These are phyloP conservation scores for Eptesicus fuscus DNA, from an alignment of 2,113 vertebrate species.

Conservation along the genomic window DNA sequence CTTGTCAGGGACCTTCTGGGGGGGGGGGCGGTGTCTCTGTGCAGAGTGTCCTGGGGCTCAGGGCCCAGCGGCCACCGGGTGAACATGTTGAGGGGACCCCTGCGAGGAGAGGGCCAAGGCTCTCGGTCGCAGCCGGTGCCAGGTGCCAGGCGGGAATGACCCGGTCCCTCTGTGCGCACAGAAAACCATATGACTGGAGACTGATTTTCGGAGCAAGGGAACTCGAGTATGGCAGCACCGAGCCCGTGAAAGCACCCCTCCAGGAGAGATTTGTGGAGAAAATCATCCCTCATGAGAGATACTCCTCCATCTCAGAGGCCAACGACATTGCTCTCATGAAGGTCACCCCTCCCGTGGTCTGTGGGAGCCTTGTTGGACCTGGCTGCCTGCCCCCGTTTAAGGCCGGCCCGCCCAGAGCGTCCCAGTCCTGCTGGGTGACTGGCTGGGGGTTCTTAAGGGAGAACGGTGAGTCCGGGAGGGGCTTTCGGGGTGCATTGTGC, in stretches of 20 bases:
- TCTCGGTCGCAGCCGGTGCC: too few relatives aligned
- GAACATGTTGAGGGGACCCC: background rate
- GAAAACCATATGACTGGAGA: slow-evolving; percentile 71
- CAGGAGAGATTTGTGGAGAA: slow-evolving; percentile 70
- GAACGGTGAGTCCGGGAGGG: slow-evolving; percentile 30
- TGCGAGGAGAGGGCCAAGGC: background rate
- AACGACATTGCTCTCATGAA: slow-evolving; percentile 77
- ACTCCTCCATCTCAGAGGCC: slow-evolving; percentile 32
- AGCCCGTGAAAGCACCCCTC: slow-evolving; percentile 25
- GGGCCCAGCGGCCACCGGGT: accelerated
- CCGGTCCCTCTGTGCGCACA: slow-evolving; percentile 4
- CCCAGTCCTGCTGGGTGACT: slow-evolving; percentile 64
- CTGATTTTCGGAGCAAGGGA: slow-evolving; percentile 69
- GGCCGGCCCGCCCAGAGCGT: slow-evolving; percentile 23
- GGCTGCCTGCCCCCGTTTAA: slow-evolving; percentile 71
- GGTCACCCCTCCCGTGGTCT: slow-evolving; percentile 64
- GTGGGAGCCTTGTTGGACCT: slow-evolving; percentile 52
- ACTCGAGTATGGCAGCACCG: background rate
- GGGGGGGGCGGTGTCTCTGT: background rate
- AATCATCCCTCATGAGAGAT: slow-evolving; percentile 69
- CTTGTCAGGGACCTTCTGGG: background rate
- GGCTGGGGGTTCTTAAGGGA: slow-evolving; percentile 68
- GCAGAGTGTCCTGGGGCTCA: background rate
- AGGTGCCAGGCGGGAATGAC: background rate
- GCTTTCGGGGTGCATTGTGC: accelerated